These are phyloP conservation scores for Blastomussa wellsi DNA, from an alignment of 92 coral and sea anemone species.

Conservation along the genomic window DNA sequence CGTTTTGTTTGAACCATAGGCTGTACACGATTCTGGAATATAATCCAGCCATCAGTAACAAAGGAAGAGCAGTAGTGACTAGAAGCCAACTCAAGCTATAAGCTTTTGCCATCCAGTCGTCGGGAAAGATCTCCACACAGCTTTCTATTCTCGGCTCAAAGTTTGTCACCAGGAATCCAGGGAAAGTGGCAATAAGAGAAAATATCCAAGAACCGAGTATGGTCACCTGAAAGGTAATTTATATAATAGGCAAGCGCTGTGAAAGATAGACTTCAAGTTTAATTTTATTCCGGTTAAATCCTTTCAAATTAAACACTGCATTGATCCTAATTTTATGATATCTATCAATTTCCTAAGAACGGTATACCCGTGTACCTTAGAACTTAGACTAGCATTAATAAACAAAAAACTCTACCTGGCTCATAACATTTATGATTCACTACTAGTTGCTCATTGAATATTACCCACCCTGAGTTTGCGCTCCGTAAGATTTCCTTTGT, in stretches of 20 bases:
- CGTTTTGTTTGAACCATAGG: conserved; percentile 14
- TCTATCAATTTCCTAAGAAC: too few relatives aligned
- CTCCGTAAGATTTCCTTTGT: conserved; percentile 5
- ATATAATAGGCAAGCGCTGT: neutral
- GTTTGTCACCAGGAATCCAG: neutral
- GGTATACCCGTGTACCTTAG: too few relatives aligned
- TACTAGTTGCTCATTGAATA: too few relatives aligned
- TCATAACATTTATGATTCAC: too few relatives aligned
- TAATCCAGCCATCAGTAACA: neutral
- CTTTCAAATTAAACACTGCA: too few relatives aligned
- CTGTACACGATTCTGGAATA: conserved; percentile 18
- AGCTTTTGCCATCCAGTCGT: neutral
- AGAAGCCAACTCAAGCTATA: neutral
- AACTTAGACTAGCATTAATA: too few relatives aligned
- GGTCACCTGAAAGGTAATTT: neutral
- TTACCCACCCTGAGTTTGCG: neutral
- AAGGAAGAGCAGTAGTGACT: neutral
- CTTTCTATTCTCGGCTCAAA: neutral
- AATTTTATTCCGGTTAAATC: too few relatives aligned
- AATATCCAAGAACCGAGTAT: neutral
- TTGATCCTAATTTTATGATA: too few relatives aligned
- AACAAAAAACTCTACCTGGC: too few relatives aligned
- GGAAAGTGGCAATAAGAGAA: neutral
- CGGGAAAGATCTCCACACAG: neutral
- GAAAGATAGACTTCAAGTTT: too few relatives aligned